Base-by-base conservation (phyloP, 2,113 vertebrate species). In the Syrmaticus mikado region DNA sequence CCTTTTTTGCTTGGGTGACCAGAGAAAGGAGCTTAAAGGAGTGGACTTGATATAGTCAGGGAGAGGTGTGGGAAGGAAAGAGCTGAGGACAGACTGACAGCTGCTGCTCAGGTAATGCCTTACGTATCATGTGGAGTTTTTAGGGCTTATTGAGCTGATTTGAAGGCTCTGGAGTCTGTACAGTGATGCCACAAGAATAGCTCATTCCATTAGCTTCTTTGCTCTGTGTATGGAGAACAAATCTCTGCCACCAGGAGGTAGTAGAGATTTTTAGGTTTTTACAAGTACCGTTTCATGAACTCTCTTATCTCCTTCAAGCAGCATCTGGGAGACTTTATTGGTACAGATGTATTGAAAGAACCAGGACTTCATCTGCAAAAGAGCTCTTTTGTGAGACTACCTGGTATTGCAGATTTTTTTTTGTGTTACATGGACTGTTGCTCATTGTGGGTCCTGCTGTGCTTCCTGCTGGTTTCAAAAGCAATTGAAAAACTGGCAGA, bases 201-300 rank as follows among this genome's bases (percentile, higher is more conserved):
- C 14, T 41, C 45, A 32, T 53, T 36, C 14, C 34, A 48, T 11
- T 38, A 43, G 52, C 17, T 30, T 20, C 55, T 36, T 30, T 28
- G 32, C 64, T 27, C 30, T 20, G 11, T 6, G 6, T 16, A 65
- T 8, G n/a, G 41, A 70, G 11, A 81, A 32, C 38, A 75, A 78
- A 78, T 20, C 60, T 68, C 52, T 77, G 82, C 82, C 93, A 92
- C 91, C 48, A 87, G 88, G 80, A 96, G 82, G 88, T 74, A 57
- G 82, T 55, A 94, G 90, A 96, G 82, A 74, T 90, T 92, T 82
- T 83, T 60, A 52, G 50, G 38, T 13, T 82, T 74, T 86, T 64
- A 12, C 8, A 18, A 4, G 17, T 8, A 30, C 16, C 19, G 76
- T 92, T 48, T 62, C n/a, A 30, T 65, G 28, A 82, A 62, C 12